Conservation (phyloP, 2,113 vertebrate genomes). For the Lepisosteus osseus region DNA sequence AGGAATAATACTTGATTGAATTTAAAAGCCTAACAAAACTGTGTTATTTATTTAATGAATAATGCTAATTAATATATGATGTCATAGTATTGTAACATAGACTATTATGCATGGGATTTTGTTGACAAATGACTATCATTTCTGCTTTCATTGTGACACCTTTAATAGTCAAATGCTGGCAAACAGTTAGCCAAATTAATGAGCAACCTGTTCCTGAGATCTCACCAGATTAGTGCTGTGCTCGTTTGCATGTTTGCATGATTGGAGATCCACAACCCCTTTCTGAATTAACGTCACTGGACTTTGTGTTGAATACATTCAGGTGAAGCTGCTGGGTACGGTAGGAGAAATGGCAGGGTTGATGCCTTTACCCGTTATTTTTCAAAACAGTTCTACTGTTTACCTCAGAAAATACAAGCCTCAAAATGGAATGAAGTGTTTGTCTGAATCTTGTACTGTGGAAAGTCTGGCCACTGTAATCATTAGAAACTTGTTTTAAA, state of each 20-base stretch:
- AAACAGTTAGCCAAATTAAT: slow-evolving; percentile 49
- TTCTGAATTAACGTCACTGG: slow-evolving; percentile 32
- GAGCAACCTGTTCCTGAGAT: slow-evolving; percentile 52
- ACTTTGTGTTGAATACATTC: slow-evolving; percentile 74
- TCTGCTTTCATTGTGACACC: slow-evolving; percentile 43
- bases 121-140: slow-evolving; percentile 31
- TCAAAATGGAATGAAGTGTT: slow-evolving; percentile 64
- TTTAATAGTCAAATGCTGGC: slow-evolving; percentile 45
- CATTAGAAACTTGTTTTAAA: slow-evolving; percentile 56
- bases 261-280: slow-evolving; percentile 43
- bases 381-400: slow-evolving; percentile 71
- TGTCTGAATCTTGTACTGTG: slow-evolving; percentile 81
- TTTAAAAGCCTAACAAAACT: slow-evolving; percentile 55
- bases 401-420: slow-evolving; percentile 74
- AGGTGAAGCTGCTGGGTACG: slow-evolving; percentile 70
- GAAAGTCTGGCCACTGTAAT: slow-evolving; percentile 67
- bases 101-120: slow-evolving; percentile 52
- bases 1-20: slow-evolving; percentile 44
- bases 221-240: slow-evolving; percentile 49
- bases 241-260: slow-evolving; percentile 57
- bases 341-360: slow-evolving; percentile 53
- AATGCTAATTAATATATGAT: slow-evolving; percentile 34
- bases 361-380: slow-evolving; percentile 80
- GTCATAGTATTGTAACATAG: slow-evolving; percentile 32
- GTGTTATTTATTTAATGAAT: slow-evolving; percentile 49